Evolutionary conservation across 2,113 vertebrate genomes (phyloP).

Genomic region (Siniperca chuatsi): DNA sequence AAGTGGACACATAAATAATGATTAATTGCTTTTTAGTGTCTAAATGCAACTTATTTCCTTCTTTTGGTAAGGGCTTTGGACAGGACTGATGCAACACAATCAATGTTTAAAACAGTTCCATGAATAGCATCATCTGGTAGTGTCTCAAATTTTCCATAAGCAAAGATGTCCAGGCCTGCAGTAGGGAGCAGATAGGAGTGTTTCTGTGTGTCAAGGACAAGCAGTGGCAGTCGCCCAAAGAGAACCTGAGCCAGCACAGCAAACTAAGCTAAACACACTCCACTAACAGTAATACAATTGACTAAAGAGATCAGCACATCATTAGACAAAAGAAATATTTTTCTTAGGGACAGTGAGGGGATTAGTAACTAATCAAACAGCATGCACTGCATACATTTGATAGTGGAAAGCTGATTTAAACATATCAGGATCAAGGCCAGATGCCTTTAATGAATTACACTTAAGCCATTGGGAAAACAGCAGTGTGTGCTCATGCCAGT

Average conservation of each 20-base stretch:
- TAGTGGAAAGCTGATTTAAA: slow-evolving; percentile 12
- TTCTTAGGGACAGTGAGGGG: slow-evolving; percentile 16
- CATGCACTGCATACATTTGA: slow-evolving; percentile 11
- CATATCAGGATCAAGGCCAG: slow-evolving; percentile 11
- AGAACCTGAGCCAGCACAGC: slow-evolving; percentile 39
- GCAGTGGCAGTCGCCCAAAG: slow-evolving; percentile 70
- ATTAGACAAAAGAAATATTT: slow-evolving; percentile 60
- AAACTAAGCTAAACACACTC: slow-evolving; percentile 61
- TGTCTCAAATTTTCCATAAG: slow-evolving; percentile 80
- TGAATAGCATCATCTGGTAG: slow-evolving; percentile 63
- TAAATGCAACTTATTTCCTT: slow-evolving; percentile 4
- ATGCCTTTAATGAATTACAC: slow-evolving; percentile 25
- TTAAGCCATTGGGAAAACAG: not conserved
- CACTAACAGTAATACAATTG: slow-evolving; percentile 20
- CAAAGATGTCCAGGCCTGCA: slow-evolving; percentile 69
- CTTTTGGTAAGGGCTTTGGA: slow-evolving; percentile 32
- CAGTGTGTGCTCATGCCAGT: not conserved
- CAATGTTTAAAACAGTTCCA: slow-evolving; percentile 55
- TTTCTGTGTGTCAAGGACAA: slow-evolving; percentile 46
- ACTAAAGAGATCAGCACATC: slow-evolving; percentile 51
- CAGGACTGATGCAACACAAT: slow-evolving; percentile 60
- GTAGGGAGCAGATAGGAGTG: slow-evolving; percentile 58
- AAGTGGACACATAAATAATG: not conserved
- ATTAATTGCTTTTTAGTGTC: slow-evolving; percentile 6
- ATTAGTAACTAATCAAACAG: slow-evolving; percentile 54